A percentile compares a stretch with the other conserved stretches of the same genome.
Conservation (phyloP, 30 jellyfish, hydroid and myxozoan genomes). For the Turritopsis rubra region DNA sequence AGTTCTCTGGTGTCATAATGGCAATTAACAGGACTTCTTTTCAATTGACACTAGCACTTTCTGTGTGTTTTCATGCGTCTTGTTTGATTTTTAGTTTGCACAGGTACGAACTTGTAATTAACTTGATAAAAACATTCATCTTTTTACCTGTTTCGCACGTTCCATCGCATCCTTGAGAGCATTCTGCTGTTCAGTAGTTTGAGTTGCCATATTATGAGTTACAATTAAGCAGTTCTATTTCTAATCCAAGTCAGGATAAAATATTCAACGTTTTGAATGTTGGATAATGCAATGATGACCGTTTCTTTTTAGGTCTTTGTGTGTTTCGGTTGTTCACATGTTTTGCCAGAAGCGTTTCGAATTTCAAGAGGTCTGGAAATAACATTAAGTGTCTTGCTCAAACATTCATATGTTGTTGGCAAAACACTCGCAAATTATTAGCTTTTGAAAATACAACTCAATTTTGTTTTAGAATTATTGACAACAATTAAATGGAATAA, state of each 20-base stretch:
- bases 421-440: not conserved
- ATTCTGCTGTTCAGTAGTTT: conserved; percentile 61
- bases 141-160: conserved; percentile 86
- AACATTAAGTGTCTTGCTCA: not conserved
- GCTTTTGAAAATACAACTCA: not conserved
- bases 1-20: too few species aligned
- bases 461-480: not conserved
- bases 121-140: not conserved
- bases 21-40: too few species aligned
- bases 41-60: too few species aligned
- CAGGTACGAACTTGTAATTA: not conserved
- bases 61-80: too few species aligned
- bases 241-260: not conserved
- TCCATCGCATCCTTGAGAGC: conserved; percentile 91
- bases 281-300: not conserved
- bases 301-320: not conserved
- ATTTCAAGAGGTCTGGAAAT: not conserved
- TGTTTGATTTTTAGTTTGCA: too few species aligned
- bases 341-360: not conserved
- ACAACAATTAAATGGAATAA: not conserved
- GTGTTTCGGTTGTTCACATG: not conserved
- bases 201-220: conserved; percentile 16
- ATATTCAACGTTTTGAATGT: not conserved
- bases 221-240: not conserved
- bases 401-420: not conserved